A percentile compares a stretch with the other conserved stretches of the same genome.
These are phyloP conservation scores for Oreocharis arfaki DNA, from an alignment of 2,113 vertebrate species.

Conservation along the genomic window DNA sequence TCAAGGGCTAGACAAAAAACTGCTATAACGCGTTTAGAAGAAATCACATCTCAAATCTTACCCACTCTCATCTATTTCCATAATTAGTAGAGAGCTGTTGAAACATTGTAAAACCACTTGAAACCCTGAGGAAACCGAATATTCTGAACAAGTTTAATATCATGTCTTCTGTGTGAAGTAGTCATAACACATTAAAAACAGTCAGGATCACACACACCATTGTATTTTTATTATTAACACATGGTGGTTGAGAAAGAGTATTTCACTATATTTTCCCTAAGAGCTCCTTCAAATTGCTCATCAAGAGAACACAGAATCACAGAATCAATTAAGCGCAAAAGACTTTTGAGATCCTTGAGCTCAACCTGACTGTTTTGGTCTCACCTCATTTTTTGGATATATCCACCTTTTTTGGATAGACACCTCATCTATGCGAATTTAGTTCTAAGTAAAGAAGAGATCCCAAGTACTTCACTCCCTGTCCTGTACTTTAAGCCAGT, in stretches of 20 bases:
- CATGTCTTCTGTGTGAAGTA: not conserved
- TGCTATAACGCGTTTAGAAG: not conserved
- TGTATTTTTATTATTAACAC: not conserved
- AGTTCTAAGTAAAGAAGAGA: not conserved
- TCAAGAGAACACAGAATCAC: not conserved
- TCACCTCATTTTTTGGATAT: no score
- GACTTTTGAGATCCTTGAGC: not conserved
- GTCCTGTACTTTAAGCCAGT: not conserved
- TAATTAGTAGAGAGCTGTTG: not conserved
- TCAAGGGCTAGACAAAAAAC: not conserved
- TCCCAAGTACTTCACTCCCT: not conserved
- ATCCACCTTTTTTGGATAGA: no score
- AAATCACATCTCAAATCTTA: not conserved
- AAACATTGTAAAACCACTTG: not conserved
- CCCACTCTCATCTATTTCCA: not conserved
- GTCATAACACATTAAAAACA: not conserved
- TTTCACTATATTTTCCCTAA: not conserved
- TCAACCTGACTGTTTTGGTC: not conserved
- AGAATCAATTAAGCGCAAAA: not conserved
- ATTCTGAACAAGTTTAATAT: not conserved
- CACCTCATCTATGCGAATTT: no score
- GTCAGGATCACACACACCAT: not conserved
- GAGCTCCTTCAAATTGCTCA: not conserved
- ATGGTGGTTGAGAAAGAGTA: not conserved
- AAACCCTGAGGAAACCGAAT: not conserved